Evolutionary conservation across 2,797 vertebrate genomes (phyloP).

Genomic region (Lepus oiostolus): DNA sequence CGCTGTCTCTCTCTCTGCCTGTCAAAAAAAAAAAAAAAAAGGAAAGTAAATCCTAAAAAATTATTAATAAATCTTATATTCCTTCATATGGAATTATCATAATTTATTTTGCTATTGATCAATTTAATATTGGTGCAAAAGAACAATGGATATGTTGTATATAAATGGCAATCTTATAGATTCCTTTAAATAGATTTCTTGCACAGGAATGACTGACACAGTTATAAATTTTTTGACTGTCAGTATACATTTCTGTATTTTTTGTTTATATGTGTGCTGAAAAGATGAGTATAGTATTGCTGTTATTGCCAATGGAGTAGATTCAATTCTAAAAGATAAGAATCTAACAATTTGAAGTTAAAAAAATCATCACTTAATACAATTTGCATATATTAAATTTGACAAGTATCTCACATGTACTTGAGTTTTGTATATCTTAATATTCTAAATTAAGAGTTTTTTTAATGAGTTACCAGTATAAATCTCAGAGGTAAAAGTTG

Average conservation of each 20-base stretch:
- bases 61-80: not conserved
- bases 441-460: constrained; percentile 5
- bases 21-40: too few relatives aligned
- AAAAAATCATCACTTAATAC: constrained; percentile 19
- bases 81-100: not conserved
- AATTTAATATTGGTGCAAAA: not conserved
- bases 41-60: too few relatives aligned
- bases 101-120: not conserved
- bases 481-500: not conserved
- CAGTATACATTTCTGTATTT: not conserved
- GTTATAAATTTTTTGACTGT: not conserved
- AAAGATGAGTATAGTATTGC: not conserved
- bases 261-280: not conserved
- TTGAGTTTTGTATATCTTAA: not conserved
- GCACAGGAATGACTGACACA: not conserved
- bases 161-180: not conserved
- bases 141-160: not conserved
- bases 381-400: not conserved
- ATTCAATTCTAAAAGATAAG: not conserved
- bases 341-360: not conserved
- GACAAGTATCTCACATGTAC: not conserved
- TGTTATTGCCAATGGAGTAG: not conserved
- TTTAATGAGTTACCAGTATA: not conserved
- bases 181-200: not conserved
- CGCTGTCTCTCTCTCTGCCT: too few relatives aligned